Evolutionary conservation across 2,113 vertebrate species (phyloP).

Genomic region (Symphodus melops): DNA sequence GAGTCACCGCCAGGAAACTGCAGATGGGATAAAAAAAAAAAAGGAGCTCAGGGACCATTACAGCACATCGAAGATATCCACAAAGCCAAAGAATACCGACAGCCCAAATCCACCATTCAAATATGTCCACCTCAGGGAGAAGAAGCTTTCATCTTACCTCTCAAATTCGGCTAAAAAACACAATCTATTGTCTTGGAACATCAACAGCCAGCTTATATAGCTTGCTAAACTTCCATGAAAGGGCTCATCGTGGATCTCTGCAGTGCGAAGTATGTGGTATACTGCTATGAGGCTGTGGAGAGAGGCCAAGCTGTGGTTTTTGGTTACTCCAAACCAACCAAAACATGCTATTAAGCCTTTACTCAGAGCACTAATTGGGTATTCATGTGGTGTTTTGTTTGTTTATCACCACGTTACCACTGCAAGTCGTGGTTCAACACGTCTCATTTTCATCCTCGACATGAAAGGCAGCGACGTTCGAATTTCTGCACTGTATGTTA

Average conservation of each 20-base stretch:
- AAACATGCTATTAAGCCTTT: slow-evolving; percentile 46
- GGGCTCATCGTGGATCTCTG: slow-evolving; percentile 14
- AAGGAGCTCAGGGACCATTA: slow-evolving; percentile 55
- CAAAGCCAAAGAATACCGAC: slow-evolving; percentile 55
- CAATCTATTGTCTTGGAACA: slow-evolving; percentile 34
- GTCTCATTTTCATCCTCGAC: slow-evolving; percentile 78
- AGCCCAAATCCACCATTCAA: slow-evolving; percentile 56
- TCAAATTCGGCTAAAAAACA: slow-evolving; percentile 55
- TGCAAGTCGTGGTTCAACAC: slow-evolving; percentile 70
- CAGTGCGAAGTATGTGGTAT: slow-evolving; percentile 18
- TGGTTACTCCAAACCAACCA: slow-evolving; percentile 54
- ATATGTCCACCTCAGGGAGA: slow-evolving; percentile 47
- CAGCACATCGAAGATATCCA: slow-evolving; percentile 56
- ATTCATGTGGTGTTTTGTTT: slow-evolving; percentile 74
- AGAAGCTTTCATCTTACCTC: slow-evolving; percentile 52
- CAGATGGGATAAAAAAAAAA: slow-evolving; percentile 32
- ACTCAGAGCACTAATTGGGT: slow-evolving; percentile 65
- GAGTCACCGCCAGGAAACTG: slow-evolving; percentile 46
- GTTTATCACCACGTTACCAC: slow-evolving; percentile 70
- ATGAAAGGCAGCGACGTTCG: slow-evolving; percentile 75
- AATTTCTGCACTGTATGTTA: slow-evolving; percentile 77
- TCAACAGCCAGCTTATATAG: slow-evolving; percentile 23
- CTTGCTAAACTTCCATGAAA: slow-evolving; percentile 3
- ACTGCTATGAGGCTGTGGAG: slow-evolving; percentile 30
- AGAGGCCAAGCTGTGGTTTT: slow-evolving; percentile 38